Evolutionary conservation across 92 coral and sea anemone species (phyloP), one percentile per base, ranked within the genome.

Genomic region (Virgularia gustaviana): DNA sequence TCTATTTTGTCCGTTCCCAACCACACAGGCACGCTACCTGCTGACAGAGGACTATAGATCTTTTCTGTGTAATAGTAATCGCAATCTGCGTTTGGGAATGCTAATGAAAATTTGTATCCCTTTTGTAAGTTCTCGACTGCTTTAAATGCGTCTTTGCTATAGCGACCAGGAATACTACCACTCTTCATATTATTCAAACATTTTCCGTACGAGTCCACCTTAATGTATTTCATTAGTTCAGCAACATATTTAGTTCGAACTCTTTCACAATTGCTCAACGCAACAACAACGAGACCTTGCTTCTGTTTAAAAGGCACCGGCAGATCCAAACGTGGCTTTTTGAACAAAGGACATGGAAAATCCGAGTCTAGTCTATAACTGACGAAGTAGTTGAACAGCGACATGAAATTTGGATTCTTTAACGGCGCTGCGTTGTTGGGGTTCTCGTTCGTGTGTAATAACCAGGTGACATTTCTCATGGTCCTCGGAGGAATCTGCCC

Each of bases 1-100:
- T 92, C 96, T 59, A 92, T 88, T 82, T 86, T 89, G 43, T 89
- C 96, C 13, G 98, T 89, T 27, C 98, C 98, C 89, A 92, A 75
- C 81, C 85, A 92, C 1, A 92, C 87, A 0, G 98, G 98, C 5
- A 92, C 98, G 10, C 90, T 84, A 23, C 98, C 94, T 2, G 96
- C 88, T 1, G 98, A 89, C 7, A 92, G 77, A 0, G 98, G 90
- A 65, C 85, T 95, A 56, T 89, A 82, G 0, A 92, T 80, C 36
- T 96, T 83, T 47, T 92, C 96, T 32, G 90, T 96, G 42, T 89
- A 83, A 55, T 89, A 92, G 70, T 89, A 92, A 64, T 92, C 98
- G 37, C 98, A 92, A 31, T 92, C 98, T 56, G 90, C 94, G 54
- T 92, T 92, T 89, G 90, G 83, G 51, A 92, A 92, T 27, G 85